Evolutionary conservation across 2,888 invertebrate species (phyloP), one percentile per base, ranked within the genome.

Genomic region (Brassicogethes aeneus): DNA sequence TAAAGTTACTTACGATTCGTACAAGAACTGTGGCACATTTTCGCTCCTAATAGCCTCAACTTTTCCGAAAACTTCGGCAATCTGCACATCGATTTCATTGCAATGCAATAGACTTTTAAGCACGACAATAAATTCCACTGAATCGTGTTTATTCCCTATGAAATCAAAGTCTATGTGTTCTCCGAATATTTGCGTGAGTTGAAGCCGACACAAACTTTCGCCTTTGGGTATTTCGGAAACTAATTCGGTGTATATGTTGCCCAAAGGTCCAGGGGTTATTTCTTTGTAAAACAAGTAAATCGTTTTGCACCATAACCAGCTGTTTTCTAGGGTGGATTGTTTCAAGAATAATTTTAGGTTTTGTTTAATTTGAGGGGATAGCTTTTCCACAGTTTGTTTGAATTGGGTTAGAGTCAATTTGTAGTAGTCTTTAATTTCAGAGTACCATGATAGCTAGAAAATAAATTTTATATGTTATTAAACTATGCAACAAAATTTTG

Each of bases 361-460:
- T 15, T 43, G 34, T 37, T 50, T 43, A 3, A 54, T 53, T 17
- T 53, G 50, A 34, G 52, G 43, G 39, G 55, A 50, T 17, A 60
- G 41, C 29, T 47, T 51, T 30, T 53, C 48, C 36, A 61, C 44
- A 15, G 63, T 45, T 13, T 43, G 43, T 45, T 55, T 53, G 14
- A 67, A 46, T 53, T 60, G 60, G 35, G 48, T 42, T 48, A 60
- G 53, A 16, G 64, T 51, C 34, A 50, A 51, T 32, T 39, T 49
- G 33, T 45, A 57, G 45, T 46, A 60, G 40, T 50, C 48, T 17
- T 42, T 45, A 12, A 68, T 58, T 36, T 55, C 54, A 29, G 54
- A 56, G 43, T 61, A 67, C 44, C 60, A 46, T 50, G 65, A 62
- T 1, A 64, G 61, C 70, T 71, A 49, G 41, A 66, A 62, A 40